Evolutionary conservation across 2,888 invertebrate genomes (phyloP), one percentile per base, ranked within the genome.

Genomic region (Euphydryas editha): DNA sequence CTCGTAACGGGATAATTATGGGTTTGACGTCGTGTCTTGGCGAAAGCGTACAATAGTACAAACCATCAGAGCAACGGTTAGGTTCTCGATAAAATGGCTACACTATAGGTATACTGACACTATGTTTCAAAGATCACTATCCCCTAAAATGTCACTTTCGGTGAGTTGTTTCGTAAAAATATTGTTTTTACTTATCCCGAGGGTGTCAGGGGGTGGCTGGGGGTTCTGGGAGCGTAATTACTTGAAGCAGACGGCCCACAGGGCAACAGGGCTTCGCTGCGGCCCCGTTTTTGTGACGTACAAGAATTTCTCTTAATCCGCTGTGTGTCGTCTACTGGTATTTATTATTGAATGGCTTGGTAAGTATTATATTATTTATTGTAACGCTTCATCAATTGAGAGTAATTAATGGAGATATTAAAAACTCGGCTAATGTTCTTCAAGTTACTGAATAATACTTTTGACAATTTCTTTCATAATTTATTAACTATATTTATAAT

Each of bases 181-280:
- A 92, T 90, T 91, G 90, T 91, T 92, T 91, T 91, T 90, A 90
- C 90, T 90, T 91, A 91, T 89, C 90, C 89, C 82, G 76, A 71
- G 73, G 75, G 81, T 81, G 80, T 67, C 77, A 71, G 66, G 72
- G 72, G 74, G 72, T 69, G 75, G 78, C 76, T 73, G 76, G 73
- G 77, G 77, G 79, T 75, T 73, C 66, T 73, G 73, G 77, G 72
- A 84, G 83, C 80, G 90, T 91, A 90, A 92, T 92, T 91, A 91
- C 90, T 90, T 87, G 87, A 88, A 68, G 73, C 67, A 86, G 87
- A 84, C 82, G 83, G 81, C 84, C 86, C 81, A 82, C 81, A 82
- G 86, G 87, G 84, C 83, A 36, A 36, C 36, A 30, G 81, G 78
- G 81, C 79, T 81, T 68, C 81, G 81, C 80, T 78, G 64, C 62